Percentiles rank a stretch among this genome's conserved stretches.
Conservation (phyloP, 2,113 vertebrate species). For the Oplegnathus fasciatus region DNA sequence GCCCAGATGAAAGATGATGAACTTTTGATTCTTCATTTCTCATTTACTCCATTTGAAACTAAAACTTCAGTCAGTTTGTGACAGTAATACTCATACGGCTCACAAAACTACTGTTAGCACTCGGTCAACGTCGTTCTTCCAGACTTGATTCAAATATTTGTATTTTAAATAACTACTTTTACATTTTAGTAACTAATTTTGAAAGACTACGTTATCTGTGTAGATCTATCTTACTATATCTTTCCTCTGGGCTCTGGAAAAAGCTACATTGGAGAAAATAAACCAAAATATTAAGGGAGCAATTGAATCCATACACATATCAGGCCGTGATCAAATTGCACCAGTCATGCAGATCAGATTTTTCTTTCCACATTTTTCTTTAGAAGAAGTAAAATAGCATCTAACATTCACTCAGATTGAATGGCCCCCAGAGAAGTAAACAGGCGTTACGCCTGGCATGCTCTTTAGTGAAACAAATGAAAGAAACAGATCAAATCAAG, state of each 20-base stretch:
- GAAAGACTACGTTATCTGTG: not conserved
- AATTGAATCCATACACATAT: conserved; percentile 81
- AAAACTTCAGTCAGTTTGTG: not conserved
- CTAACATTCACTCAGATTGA: conserved; percentile 76
- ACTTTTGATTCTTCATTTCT: not conserved
- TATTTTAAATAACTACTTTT: not conserved
- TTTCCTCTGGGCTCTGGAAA: conserved; percentile 84
- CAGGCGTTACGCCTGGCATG: conserved; percentile 78
- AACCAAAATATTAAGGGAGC: conserved; percentile 76
- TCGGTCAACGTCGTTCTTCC: not conserved
- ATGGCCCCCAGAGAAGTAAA: conserved; percentile 80
- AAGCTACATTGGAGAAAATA: conserved; percentile 68
- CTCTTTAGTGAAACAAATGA: conserved; percentile 72
- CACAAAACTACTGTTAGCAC: not conserved
- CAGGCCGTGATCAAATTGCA: conserved; percentile 61
- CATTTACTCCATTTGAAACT: not conserved
- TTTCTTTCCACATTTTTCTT: conserved; percentile 40
- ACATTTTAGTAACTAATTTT: conserved; percentile 11
- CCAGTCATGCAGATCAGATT: conserved; percentile 65
- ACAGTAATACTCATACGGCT: not conserved
- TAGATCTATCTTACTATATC: conserved; percentile 37
- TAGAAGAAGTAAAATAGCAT: conserved; percentile 56
- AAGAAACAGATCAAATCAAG: conserved; percentile 73
- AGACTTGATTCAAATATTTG: not conserved
- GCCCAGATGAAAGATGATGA: conserved; percentile 81